These are phyloP conservation scores for Pinna nobilis DNA, from an alignment of 1,140 invertebrate species.

Conservation along the genomic window DNA sequence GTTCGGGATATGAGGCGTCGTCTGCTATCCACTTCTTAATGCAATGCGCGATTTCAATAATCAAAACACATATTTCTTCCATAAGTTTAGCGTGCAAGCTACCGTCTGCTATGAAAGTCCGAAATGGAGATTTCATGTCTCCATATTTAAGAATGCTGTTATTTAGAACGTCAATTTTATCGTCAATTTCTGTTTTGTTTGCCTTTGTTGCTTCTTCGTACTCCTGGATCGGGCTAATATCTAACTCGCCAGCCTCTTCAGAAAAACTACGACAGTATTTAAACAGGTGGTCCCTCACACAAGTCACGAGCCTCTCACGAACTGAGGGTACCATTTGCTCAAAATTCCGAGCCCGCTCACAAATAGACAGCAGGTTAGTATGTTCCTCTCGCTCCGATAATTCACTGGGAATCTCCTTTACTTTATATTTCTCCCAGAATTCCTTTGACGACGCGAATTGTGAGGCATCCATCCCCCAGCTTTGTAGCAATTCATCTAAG, in stretches of 20 bases:
- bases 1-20: slow-evolving; percentile 52
- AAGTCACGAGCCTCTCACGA: slow-evolving; percentile 50
- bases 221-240: slow-evolving; percentile 49
- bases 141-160: slow-evolving; percentile 57
- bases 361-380: slow-evolving; percentile 45
- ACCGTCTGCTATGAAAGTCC: slow-evolving; percentile 52
- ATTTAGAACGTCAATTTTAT: slow-evolving; percentile 49
- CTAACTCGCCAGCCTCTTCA: slow-evolving; percentile 47
- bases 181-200: slow-evolving; percentile 51
- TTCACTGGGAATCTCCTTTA: slow-evolving; percentile 31
- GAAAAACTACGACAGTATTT: slow-evolving; percentile 61
- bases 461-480: slow-evolving; percentile 40
- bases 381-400: slow-evolving; percentile 34
- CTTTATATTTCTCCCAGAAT: slow-evolving; percentile 45
- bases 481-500: slow-evolving; percentile 38
- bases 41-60: slow-evolving; percentile 51
- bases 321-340: slow-evolving; percentile 52
- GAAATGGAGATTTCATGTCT: slow-evolving; percentile 55
- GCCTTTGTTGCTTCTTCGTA: slow-evolving; percentile 52
- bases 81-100: slow-evolving; percentile 48
- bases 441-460: slow-evolving; percentile 56
- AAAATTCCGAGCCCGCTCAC: slow-evolving; percentile 56
- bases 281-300: slow-evolving; percentile 52
- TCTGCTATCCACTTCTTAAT: slow-evolving; percentile 57
- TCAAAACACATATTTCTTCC: slow-evolving; percentile 56